Percentiles rank a stretch among this genome's conserved stretches.
Conservation (phyloP, 2,797 vertebrate genomes). For the Enteromius argenteus region DNA sequence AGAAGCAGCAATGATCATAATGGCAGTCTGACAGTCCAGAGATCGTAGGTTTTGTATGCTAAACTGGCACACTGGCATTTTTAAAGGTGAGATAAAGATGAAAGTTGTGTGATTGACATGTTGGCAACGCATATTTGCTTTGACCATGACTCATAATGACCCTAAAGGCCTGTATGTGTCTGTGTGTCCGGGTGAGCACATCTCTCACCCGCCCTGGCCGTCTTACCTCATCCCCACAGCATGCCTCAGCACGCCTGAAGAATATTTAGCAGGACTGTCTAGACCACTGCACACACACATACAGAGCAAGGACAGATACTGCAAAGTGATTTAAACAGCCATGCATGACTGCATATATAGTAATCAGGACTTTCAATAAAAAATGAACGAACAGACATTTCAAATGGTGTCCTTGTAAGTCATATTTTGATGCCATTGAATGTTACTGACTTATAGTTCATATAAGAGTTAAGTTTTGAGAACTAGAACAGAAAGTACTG, state of each 20-base stretch:
- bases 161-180: conserved; percentile 41
- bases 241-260: conserved; percentile 35
- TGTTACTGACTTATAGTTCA: neutral
- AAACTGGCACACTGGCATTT: neutral
- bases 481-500: conserved; percentile 1
- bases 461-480: neutral
- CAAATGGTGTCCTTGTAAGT: neutral
- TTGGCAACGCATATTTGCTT: conserved; percentile 9
- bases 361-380: neutral
- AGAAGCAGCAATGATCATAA: neutral
- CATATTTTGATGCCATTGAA: neutral
- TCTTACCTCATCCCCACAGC: conserved; percentile 37
- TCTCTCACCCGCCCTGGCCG: neutral
- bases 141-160: conserved; percentile 47
- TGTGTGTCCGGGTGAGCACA: conserved; percentile 19
- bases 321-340: conserved; percentile 6
- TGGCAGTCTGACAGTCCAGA: neutral
- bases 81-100: conserved; percentile 17
- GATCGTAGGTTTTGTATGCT: neutral
- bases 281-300: conserved; percentile 8
- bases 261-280: conserved; percentile 43
- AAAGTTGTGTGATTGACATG: conserved; percentile 31
- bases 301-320: neutral
- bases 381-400: neutral
- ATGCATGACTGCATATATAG: neutral